Evolutionary conservation across 2,888 invertebrate genomes (phyloP), one percentile per base, ranked within the genome.

Genomic region (Netelia virgata): DNA sequence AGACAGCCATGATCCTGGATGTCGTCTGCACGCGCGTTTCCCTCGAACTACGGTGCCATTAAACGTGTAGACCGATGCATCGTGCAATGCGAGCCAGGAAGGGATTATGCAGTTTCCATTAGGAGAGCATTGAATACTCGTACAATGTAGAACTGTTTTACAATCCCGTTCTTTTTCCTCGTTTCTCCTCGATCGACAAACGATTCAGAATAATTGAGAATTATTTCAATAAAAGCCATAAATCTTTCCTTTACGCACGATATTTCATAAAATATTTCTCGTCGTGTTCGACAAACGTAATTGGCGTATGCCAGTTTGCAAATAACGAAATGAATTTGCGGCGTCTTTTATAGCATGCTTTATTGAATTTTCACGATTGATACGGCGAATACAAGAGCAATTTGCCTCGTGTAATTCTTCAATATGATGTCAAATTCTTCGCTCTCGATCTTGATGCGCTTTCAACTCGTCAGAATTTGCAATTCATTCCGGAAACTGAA

Each of bases 401-500:
- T 57, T 41, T 43, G 3, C 1, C 36, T 68, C 14, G 14, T 20
- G 20, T 18, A 20, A 14, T 11, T 0, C 20, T 20, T 1, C 16
- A 57, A 10, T 18, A 18, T 9, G 20, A 57, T n/a, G 3, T 53
- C 14, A 47, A 47, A 14, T 14, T 47, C 5, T 14, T 3, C 47
- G n/a, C 9, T 16, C 36, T n/a, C 41, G n/a, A 10, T 36, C 16
- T 43, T 55, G 41, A 5, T 9, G 20, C 20, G 20, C 91, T 89
- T 55, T 69, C 72, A 11, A 16, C 11, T 23, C 16, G 11, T 74
- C 73, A 47, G 8, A 75, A 16, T 57, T 14, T 8, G 47, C 16
- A 64, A 64, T 50, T 87, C 72, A 88, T 9, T 85, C 77, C 8
- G 90, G 91, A 41, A 92, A 79, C 81, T 93, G 93, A 66, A 93